phyloP scores from a whole-genome alignment of 2,888 invertebrate genomes.

The Hedya salicella region DNA sequence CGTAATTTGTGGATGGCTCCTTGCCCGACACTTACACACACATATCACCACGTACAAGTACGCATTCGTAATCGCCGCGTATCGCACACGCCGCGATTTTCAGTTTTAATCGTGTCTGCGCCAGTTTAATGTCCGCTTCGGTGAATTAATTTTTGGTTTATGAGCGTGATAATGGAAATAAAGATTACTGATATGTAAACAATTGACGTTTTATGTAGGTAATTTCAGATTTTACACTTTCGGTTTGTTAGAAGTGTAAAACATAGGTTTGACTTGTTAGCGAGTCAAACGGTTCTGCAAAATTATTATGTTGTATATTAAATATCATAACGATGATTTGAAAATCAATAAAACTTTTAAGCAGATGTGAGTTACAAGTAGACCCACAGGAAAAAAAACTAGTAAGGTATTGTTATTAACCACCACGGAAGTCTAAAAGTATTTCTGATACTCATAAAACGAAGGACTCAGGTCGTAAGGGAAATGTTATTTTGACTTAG shows the following conservation, averaged over 20 bases:
- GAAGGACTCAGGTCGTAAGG: conserved; percentile 48
- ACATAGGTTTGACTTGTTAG: too few relatives aligned
- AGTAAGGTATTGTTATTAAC: neutral
- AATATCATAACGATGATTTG: too few relatives aligned
- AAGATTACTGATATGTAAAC: conserved; percentile 14
- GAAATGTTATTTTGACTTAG: conserved; percentile 53
- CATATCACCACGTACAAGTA: neutral
- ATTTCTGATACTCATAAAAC: neutral
- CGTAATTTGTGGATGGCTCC: too few relatives aligned
- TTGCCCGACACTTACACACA: too few relatives aligned
- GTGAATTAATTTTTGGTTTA: conserved; percentile 24
- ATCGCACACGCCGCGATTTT: conserved; percentile 13
- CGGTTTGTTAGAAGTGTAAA: too few relatives aligned
- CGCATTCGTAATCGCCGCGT: neutral
- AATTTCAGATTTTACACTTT: neutral
- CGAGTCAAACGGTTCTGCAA: too few relatives aligned
- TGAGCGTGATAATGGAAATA: conserved; percentile 15
- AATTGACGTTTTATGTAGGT: conserved; percentile 25
- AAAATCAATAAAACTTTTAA: too few relatives aligned
- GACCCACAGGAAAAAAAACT: neutral
- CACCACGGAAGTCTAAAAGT: conserved; percentile 12
- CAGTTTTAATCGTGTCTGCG: conserved; percentile 19
- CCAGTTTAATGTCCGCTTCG: conserved; percentile 22
- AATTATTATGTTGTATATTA: too few relatives aligned
- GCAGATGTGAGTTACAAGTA: too few relatives aligned